Conservation (phyloP, 2,888 invertebrate species). For the Neoascia interrupta region DNA sequence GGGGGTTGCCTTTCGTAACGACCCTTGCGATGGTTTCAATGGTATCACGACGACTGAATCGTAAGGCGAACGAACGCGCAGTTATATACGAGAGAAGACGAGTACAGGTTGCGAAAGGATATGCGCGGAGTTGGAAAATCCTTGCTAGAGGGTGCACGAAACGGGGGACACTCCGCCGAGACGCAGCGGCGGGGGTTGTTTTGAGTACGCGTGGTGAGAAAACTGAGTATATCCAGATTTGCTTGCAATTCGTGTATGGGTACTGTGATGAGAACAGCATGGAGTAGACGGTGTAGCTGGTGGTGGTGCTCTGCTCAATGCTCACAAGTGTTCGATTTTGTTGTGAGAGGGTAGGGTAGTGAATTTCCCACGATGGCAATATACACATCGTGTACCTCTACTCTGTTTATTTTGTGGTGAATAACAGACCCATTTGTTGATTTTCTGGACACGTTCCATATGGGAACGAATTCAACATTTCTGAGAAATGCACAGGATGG, state of each 20-base stretch:
- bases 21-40: slow-evolving; percentile 65
- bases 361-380: slow-evolving; percentile 57
- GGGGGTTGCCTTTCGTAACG: slow-evolving; percentile 47
- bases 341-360: slow-evolving; percentile 53
- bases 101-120: slow-evolving; percentile 54
- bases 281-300: slow-evolving; percentile 18
- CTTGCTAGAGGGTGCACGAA: slow-evolving; percentile 30
- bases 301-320: slow-evolving; percentile 12
- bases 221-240: slow-evolving; percentile 46
- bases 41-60: slow-evolving; percentile 67
- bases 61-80: slow-evolving; percentile 64
- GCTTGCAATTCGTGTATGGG: slow-evolving; percentile 39
- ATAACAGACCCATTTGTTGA: slow-evolving; percentile 64
- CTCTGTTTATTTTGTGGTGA: slow-evolving; percentile 69
- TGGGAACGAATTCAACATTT: slow-evolving; percentile 33
- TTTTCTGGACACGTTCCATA: slow-evolving; percentile 61
- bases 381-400: slow-evolving; percentile 45
- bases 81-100: slow-evolving; percentile 65
- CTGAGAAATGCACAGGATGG: slow-evolving; percentile 26
- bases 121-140: slow-evolving; percentile 68
- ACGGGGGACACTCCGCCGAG: slow-evolving; percentile 9
- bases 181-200: slow-evolving; percentile 32
- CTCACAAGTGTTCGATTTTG: slow-evolving; percentile 41
- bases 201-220: slow-evolving; percentile 68
- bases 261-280: slow-evolving; percentile 41